Evolutionary conservation across 1,140 invertebrate species (phyloP).

Genomic region (Drosophila sulfurigaster): DNA sequence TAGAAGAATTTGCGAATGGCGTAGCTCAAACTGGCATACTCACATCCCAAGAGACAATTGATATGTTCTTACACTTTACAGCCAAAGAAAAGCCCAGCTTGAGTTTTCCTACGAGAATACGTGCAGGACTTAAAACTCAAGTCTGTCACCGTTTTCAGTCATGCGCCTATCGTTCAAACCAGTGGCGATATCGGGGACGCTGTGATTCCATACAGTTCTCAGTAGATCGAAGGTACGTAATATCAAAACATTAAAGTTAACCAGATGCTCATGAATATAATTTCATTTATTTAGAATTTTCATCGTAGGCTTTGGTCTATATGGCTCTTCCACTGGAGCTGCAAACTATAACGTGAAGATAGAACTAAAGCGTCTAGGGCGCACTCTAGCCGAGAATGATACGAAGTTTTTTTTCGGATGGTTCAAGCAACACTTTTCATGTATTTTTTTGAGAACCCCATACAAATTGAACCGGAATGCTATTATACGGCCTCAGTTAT

Average conservation of each 20-base stretch:
- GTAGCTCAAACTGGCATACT: slow-evolving; percentile 95
- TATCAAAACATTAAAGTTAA: slow-evolving; percentile 59
- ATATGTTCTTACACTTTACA: slow-evolving; percentile 96
- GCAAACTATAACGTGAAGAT: slow-evolving; percentile 96
- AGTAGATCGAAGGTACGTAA: slow-evolving; percentile 88
- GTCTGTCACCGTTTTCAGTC: slow-evolving; percentile 98
- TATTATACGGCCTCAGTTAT: slow-evolving; percentile 96
- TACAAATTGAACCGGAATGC: slow-evolving; percentile 95
- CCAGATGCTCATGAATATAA: neutral
- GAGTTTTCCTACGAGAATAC: slow-evolving; percentile 91
- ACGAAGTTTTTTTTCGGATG: slow-evolving; percentile 97
- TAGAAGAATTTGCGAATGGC: slow-evolving; percentile 96
- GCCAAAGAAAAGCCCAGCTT: slow-evolving; percentile 93
- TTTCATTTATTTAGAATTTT: slow-evolving; percentile 89
- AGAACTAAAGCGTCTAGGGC: slow-evolving; percentile 93
- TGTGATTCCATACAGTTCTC: slow-evolving; percentile 97
- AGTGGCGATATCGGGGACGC: slow-evolving; percentile 96
- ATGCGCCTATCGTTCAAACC: slow-evolving; percentile 97
- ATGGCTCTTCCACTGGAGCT: slow-evolving; percentile 95
- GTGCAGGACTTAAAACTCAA: slow-evolving; percentile 95
- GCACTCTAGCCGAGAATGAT: slow-evolving; percentile 94
- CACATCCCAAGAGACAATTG: slow-evolving; percentile 95
- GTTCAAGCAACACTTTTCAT: slow-evolving; percentile 96
- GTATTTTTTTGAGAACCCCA: slow-evolving; percentile 96
- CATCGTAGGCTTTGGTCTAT: slow-evolving; percentile 96